These are phyloP conservation scores for Heterohyrax brucei DNA, from an alignment of 2,797 vertebrate genomes.

Conservation along the genomic window DNA sequence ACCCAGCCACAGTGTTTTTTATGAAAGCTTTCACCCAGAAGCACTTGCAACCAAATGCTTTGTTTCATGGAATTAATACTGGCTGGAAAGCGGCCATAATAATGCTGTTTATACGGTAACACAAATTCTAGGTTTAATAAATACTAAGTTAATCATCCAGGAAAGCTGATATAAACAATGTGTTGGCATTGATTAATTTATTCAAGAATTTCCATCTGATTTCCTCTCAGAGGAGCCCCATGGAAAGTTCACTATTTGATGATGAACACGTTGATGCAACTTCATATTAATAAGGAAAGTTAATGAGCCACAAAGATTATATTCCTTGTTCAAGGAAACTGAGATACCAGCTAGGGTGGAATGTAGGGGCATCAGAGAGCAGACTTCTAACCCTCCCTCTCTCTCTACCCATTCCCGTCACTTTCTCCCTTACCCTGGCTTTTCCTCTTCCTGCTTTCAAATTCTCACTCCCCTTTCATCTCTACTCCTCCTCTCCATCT, in stretches of 20 bases:
- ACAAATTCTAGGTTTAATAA: slow-evolving; percentile 70
- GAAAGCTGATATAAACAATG: slow-evolving; percentile 68
- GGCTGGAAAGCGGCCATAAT: slow-evolving; percentile 15
- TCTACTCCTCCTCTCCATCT: not conserved
- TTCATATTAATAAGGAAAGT: slow-evolving; percentile 72
- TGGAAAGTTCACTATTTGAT: slow-evolving; percentile 69
- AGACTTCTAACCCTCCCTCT: not conserved
- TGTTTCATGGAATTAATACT: slow-evolving; percentile 61
- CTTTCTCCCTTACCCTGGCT: not conserved
- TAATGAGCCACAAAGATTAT: slow-evolving; percentile 64
- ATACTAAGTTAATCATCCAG: slow-evolving; percentile 70
- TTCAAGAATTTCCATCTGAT: slow-evolving; percentile 75
- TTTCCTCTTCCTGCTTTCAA: not conserved
- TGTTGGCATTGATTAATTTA: slow-evolving; percentile 72
- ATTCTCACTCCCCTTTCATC: slow-evolving; percentile 16
- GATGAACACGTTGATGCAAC: slow-evolving; percentile 41
- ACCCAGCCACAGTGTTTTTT: not conserved
- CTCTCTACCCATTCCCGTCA: not conserved
- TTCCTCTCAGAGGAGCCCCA: slow-evolving; percentile 39
- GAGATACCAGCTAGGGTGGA: not conserved
- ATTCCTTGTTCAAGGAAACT: slow-evolving; percentile 54
- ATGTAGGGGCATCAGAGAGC: not conserved
- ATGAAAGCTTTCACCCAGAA: slow-evolving; percentile 67
- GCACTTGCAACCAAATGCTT: slow-evolving; percentile 17
- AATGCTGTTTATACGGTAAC: slow-evolving; percentile 33